A percentile compares a stretch with the other conserved stretches of the same genome.
Evolutionary conservation across 2,113 vertebrate genomes (phyloP).

Genomic region (Catharus fuscescens): DNA sequence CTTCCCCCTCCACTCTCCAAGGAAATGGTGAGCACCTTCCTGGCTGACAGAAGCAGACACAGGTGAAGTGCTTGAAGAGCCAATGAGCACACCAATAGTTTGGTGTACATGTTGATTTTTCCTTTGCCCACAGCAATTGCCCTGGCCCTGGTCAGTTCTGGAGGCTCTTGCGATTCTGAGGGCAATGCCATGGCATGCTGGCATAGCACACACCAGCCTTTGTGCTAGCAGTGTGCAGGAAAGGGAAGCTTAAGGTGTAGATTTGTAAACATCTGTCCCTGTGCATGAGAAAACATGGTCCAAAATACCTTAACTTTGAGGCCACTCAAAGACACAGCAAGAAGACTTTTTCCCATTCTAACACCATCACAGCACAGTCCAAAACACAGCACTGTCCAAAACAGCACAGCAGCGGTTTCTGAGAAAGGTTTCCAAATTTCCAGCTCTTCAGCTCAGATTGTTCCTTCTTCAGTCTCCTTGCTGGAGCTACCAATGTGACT

Average conservation of each 20-base stretch:
- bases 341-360: rapidly evolving
- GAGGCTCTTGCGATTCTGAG: not conserved
- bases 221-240: rapidly evolving
- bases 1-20: not conserved
- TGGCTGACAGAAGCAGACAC: not conserved
- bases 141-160: rapidly evolving
- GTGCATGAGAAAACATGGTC: rapidly evolving
- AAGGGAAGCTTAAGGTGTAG: not conserved
- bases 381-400: not conserved
- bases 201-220: rapidly evolving
- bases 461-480: not conserved
- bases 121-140: not conserved
- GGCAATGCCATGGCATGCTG: rapidly evolving
- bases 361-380: not conserved
- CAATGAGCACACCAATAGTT: rapidly evolving
- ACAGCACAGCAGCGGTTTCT: not conserved
- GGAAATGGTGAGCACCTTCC: rapidly evolving
- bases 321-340: not conserved
- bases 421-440: not conserved
- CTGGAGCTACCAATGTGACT: rapidly evolving
- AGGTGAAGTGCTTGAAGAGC: rapidly evolving
- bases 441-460: too few species aligned
- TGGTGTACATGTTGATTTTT: rapidly evolving
- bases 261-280: rapidly evolving
- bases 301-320: rapidly evolving